A percentile compares a stretch with the other conserved stretches of the same genome.
phyloP scores from a whole-genome alignment of 2,797 vertebrate genomes.

The Oreortyx pictus region DNA sequence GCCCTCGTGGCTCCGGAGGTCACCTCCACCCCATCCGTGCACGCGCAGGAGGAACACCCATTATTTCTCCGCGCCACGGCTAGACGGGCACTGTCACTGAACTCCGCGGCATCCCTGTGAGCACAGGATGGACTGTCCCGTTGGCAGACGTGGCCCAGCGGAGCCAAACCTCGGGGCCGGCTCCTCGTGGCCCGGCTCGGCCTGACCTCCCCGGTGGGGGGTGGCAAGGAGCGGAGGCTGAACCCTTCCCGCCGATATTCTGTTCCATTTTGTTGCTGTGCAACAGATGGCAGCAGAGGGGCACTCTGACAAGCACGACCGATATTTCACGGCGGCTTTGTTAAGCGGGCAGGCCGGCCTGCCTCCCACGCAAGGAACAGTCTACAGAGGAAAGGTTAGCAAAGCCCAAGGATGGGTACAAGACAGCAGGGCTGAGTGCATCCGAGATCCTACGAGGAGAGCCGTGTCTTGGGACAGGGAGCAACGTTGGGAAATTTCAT shows the following conservation, averaged over 20 bases:
- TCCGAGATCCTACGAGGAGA: background rate
- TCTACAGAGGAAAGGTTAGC: background rate
- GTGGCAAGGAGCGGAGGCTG: no score
- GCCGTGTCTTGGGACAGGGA: background rate
- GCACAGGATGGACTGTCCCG: no score
- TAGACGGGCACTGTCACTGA: background rate
- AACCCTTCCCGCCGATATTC: background rate
- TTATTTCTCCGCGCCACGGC: background rate
- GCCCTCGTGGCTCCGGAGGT: no score
- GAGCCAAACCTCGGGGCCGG: background rate
- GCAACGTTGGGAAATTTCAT: background rate
- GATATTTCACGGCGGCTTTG: background rate
- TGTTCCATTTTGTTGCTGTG: no score
- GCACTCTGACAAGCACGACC: background rate
- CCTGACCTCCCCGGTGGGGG: no score
- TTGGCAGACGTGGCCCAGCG: no score
- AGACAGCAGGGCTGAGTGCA: background rate
- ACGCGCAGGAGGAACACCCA: no score
- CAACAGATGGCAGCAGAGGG: no score
- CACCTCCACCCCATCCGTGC: background rate
- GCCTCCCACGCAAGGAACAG: background rate
- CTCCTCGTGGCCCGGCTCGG: background rate
- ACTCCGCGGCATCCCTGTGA: background rate
- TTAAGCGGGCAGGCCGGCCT: background rate
- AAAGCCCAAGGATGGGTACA: background rate